Evolutionary conservation across 2,888 invertebrate species (phyloP).

Genomic region (Tromatobia lineatoria): DNA sequence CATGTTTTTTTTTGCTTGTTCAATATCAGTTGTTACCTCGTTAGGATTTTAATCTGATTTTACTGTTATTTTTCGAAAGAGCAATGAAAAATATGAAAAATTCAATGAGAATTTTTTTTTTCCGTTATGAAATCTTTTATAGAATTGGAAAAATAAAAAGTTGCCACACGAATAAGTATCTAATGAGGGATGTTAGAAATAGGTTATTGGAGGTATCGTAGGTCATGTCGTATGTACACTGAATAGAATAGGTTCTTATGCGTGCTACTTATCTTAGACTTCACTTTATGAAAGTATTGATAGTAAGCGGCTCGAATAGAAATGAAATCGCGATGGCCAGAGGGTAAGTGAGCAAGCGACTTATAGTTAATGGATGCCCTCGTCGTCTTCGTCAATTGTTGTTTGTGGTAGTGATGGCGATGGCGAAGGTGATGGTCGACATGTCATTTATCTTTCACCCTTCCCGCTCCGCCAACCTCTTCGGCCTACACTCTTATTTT

Average conservation of each 20-base stretch:
- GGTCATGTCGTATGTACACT: neutral
- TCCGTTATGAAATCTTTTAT: no score
- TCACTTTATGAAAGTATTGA: neutral
- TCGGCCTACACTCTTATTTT: slow-evolving; percentile 55
- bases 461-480: slow-evolving; percentile 75
- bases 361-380: slow-evolving; percentile 81
- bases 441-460: slow-evolving; percentile 84
- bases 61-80: no score
- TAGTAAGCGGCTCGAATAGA: neutral
- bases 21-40: neutral
- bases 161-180: no score
- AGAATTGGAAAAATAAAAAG: no score
- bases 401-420: slow-evolving; percentile 57
- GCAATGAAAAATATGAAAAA: no score
- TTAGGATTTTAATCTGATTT: neutral
- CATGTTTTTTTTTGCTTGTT: no score
- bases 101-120: no score
- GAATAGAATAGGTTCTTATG: neutral
- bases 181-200: no score
- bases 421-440: slow-evolving; percentile 80
- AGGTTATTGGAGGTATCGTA: no score
- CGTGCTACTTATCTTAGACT: slow-evolving; percentile 2
- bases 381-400: slow-evolving; percentile 66
- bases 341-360: slow-evolving; percentile 76
- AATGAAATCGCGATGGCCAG: slow-evolving; percentile 46